Conservation (phyloP, 2,113 vertebrate genomes). For the human (Homo sapiens) region DNA sequence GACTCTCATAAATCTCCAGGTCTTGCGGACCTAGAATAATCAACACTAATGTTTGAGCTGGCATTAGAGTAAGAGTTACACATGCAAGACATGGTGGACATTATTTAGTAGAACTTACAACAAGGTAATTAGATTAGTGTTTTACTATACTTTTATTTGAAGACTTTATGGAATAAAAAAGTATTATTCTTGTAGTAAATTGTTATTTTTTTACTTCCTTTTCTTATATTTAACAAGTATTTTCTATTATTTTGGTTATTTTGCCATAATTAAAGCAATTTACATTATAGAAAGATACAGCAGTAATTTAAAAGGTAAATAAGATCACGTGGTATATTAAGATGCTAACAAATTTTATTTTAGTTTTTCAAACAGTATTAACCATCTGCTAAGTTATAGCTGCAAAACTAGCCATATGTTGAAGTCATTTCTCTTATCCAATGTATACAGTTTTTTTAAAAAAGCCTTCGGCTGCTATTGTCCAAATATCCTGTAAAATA, state of each 20-base stretch:
- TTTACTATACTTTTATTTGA: background rate
- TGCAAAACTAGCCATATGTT: constrained; percentile 78
- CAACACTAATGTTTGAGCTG: background rate
- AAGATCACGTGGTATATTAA: constrained; percentile 3
- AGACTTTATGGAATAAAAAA: background rate
- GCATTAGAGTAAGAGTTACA: background rate
- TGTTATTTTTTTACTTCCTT: background rate
- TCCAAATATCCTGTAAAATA: constrained; percentile 60
- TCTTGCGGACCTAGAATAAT: background rate
- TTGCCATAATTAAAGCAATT: background rate
- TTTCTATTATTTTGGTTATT: background rate
- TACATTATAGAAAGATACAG: background rate
- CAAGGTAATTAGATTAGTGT: background rate
- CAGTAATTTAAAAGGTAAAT: constrained; percentile 34
- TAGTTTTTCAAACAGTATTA: constrained; percentile 70
- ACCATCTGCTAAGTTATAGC: constrained; percentile 77
- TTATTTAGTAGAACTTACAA: background rate
- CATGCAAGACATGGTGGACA: background rate
- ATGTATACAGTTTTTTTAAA: constrained; percentile 59
- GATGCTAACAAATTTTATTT: constrained; percentile 51
- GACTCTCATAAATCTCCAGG: background rate
- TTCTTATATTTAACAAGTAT: background rate
- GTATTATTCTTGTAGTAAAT: background rate
- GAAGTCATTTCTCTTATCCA: constrained; percentile 68
- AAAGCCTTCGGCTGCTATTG: constrained; percentile 60